Evolutionary conservation across 2,113 vertebrate species (phyloP).

Genomic region (Cyprinodon brontotheroides): DNA sequence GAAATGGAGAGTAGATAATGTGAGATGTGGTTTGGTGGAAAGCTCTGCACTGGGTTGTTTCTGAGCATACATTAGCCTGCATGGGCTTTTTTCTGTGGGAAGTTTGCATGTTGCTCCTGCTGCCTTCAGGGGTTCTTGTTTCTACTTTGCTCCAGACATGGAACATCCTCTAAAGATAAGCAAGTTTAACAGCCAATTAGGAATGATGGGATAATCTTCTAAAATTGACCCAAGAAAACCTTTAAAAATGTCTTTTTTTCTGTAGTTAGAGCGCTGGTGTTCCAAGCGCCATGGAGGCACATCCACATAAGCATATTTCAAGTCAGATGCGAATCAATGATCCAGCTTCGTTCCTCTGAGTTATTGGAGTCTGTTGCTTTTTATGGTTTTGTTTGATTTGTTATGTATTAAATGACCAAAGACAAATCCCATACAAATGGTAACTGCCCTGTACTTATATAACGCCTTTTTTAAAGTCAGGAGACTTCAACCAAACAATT

Average conservation of each 20-base stretch:
- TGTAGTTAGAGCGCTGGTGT: no score
- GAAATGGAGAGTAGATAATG: slow-evolving; percentile 43
- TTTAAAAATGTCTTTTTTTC: neutral
- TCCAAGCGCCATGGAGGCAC: no score
- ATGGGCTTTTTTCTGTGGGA: slow-evolving; percentile 12
- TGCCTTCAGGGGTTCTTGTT: slow-evolving; percentile 13
- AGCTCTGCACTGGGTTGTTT: slow-evolving; percentile 1
- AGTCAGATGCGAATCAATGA: no score
- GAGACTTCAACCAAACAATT: no score
- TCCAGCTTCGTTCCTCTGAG: no score
- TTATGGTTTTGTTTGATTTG: no score
- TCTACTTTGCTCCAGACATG: slow-evolving; percentile 1
- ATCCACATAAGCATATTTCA: no score
- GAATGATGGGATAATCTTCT: neutral
- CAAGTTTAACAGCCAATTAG: neutral
- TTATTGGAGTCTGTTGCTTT: no score
- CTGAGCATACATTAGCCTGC: neutral
- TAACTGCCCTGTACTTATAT: no score
- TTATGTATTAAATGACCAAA: no score
- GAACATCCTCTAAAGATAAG: neutral
- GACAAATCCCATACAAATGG: no score
- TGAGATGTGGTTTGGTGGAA: slow-evolving; percentile 45
- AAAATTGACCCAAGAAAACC: neutral
- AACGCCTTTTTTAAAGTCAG: no score
- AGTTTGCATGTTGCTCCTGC: neutral